Conservation (phyloP, 2,113 vertebrate species). For the Muntiacus muntjak region DNA sequence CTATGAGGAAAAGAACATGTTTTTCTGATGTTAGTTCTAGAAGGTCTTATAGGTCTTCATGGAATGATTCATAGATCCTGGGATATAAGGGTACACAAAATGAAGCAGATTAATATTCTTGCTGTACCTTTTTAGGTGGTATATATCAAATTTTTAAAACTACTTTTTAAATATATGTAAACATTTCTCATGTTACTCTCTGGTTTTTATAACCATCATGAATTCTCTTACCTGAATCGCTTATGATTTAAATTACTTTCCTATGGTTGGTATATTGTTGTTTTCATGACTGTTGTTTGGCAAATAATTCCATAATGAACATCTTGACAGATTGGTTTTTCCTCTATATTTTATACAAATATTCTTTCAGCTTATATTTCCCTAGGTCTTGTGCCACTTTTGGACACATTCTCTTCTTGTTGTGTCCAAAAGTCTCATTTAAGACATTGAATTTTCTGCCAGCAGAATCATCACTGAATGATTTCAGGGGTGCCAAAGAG, state of each 20-base stretch:
- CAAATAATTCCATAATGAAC: not conserved
- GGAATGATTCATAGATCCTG: not conserved
- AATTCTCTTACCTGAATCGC: not conserved
- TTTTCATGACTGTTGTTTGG: not conserved
- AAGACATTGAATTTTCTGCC: not conserved
- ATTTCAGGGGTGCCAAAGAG: not conserved
- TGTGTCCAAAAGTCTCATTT: not conserved
- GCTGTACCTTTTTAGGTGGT: not conserved
- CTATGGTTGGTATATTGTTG: not conserved
- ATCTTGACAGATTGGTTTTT: not conserved
- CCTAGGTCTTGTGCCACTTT: not conserved
- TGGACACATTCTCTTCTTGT: not conserved
- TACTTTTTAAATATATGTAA: not conserved
- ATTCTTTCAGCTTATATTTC: not conserved
- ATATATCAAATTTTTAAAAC: not conserved
- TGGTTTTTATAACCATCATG: not conserved
- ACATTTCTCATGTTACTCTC: not conserved
- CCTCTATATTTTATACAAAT: not conserved
- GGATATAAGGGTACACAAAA: not conserved
- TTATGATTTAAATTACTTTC: not conserved
- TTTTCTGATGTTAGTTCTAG: not conserved
- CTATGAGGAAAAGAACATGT: not conserved
- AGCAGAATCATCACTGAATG: not conserved
- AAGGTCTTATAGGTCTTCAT: not conserved
- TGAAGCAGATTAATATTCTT: not conserved